Evolutionary conservation across 2,113 vertebrate genomes (phyloP).

Genomic region (Channa maculata): DNA sequence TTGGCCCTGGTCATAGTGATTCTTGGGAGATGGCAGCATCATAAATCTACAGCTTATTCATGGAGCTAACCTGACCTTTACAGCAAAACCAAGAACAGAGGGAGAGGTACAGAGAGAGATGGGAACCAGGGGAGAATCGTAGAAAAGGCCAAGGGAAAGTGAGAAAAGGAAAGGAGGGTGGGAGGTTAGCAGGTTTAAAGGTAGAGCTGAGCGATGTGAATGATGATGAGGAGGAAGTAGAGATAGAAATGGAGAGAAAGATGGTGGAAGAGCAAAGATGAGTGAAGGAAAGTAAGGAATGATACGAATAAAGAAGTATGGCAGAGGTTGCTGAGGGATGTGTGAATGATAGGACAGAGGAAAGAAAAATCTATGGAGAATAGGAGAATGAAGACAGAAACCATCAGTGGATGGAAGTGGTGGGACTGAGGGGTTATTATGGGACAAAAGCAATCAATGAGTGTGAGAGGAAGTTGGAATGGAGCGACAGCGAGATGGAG

Average conservation of each 20-base stretch:
- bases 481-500: conserved; percentile 38
- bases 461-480: conserved; percentile 43
- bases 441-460: conserved; percentile 72
- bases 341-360: conserved; percentile 33
- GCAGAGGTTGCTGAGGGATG: conserved; percentile 41
- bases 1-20: conserved; percentile 74
- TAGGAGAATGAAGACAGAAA: conserved; percentile 43
- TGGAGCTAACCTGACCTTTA: conserved; percentile 80
- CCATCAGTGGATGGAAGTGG: conserved; percentile 53
- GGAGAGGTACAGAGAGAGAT: conserved; percentile 31
- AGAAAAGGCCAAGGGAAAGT: conserved; percentile 58
- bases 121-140: conserved; percentile 40
- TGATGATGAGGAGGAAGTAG: conserved; percentile 36
- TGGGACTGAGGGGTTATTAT: conserved; percentile 65
- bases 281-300: background rate
- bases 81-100: conserved; percentile 53
- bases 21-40: conserved; percentile 77
- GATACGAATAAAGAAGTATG: conserved; percentile 31
- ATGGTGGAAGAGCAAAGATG: conserved; percentile 30
- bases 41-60: conserved; percentile 84
- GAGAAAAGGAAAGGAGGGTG: conserved; percentile 14
- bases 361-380: conserved; percentile 52
- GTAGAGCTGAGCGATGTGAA: conserved; percentile 58
- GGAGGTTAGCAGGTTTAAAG: conserved; percentile 59
- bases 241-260: conserved; percentile 33